A percentile compares a stretch with the other conserved stretches of the same genome.
These are phyloP conservation scores for Prorops nasuta DNA, from an alignment of 1,140 invertebrate species.

Conservation along the genomic window DNA sequence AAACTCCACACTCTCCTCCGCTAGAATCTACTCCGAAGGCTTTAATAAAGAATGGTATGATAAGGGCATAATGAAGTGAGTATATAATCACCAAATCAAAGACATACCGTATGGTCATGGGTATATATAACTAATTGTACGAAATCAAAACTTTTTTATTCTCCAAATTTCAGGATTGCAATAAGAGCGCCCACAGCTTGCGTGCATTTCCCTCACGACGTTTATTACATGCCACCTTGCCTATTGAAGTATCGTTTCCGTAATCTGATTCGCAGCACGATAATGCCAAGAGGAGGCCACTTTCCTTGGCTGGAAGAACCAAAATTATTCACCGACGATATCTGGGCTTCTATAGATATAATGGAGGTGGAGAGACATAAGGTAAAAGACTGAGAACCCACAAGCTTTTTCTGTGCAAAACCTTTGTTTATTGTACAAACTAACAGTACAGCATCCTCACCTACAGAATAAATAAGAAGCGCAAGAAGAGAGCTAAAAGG, in stretches of 20 bases:
- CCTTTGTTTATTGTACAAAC: no score
- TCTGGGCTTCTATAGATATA: constrained; percentile 27
- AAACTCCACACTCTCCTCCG: constrained; percentile 66
- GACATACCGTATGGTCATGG: no score
- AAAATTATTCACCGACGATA: constrained; percentile 49
- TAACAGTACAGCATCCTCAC: no score
- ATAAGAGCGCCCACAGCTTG: constrained; percentile 59
- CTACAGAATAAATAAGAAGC: no score
- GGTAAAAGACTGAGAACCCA: no score
- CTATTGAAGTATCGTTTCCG: constrained; percentile 49
- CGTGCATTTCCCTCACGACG: constrained; percentile 56
- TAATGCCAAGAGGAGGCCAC: constrained; percentile 61
- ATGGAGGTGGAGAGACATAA: constrained; percentile 16
- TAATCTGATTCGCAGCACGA: constrained; percentile 52
- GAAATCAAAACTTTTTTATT: no score
- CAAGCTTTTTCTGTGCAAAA: no score
- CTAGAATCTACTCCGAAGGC: constrained; percentile 66
- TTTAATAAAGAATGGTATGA: constrained; percentile 43
- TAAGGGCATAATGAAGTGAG: no score
- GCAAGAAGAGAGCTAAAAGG: no score
- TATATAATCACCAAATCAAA: no score
- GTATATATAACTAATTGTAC: no score
- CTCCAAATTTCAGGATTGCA: no score
- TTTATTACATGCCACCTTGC: constrained; percentile 45
- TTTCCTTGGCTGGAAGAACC: constrained; percentile 67